A percentile compares a stretch with the other conserved stretches of the same genome.
Conservation (phyloP, 2,113 vertebrate species). For the Barbus barbus region DNA sequence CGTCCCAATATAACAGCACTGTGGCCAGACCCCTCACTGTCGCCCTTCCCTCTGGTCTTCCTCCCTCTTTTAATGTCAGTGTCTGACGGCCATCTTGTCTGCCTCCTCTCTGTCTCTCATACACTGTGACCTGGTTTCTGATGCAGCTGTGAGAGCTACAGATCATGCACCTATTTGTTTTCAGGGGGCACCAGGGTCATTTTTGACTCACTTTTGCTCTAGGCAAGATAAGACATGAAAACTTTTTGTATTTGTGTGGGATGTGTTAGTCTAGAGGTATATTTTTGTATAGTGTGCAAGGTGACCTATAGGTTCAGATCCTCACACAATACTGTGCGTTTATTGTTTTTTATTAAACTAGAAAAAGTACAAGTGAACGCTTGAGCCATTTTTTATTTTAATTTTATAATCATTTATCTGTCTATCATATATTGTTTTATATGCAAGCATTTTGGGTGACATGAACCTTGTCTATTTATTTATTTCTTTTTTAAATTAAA, state of each 20-base stretch:
- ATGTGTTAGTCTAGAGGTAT: not conserved
- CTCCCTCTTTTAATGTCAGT: constrained; percentile 33
- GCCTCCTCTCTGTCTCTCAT: constrained; percentile 28
- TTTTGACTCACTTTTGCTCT: not conserved
- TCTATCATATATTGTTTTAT: too few species aligned
- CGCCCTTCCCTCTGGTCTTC: constrained; percentile 29
- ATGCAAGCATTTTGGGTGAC: too few species aligned
- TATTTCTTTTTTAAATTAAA: too few species aligned
- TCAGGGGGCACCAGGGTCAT: not conserved
- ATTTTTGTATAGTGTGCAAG: not conserved
- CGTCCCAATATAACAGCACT: constrained; percentile 9
- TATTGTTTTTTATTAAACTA: too few species aligned
- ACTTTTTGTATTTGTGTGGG: not conserved
- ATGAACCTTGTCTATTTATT: too few species aligned
- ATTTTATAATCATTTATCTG: too few species aligned
- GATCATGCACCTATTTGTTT: not conserved
- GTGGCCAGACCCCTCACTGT: not conserved
- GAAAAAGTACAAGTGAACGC: too few species aligned
- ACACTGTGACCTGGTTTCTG: constrained; percentile 48
- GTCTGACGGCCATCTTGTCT: constrained; percentile 14
- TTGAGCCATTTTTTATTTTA: too few species aligned
- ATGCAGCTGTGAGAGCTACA: constrained; percentile 2
- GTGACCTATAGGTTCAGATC: not conserved
- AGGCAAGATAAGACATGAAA: not conserved
- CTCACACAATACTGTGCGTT: constrained; percentile 3